Conservation (phyloP, 2,888 invertebrate genomes). For the Chymomyza procnemis region DNA sequence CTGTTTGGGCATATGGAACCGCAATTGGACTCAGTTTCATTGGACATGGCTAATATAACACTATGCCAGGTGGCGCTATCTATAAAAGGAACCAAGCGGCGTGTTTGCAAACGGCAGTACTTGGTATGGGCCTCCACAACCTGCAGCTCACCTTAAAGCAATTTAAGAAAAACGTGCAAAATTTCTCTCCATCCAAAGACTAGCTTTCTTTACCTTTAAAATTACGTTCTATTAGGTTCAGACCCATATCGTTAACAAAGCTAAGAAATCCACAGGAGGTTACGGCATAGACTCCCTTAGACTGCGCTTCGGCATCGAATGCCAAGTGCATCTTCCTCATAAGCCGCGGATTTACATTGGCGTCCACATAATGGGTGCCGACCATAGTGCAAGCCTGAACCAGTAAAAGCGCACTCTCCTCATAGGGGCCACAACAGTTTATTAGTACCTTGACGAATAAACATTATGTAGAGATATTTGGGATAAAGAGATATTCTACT, state of each 20-base stretch:
- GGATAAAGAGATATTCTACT: too few relatives aligned
- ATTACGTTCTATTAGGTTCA: not conserved
- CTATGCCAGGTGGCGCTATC: conserved; percentile 3
- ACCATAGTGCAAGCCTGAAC: conserved; percentile 3
- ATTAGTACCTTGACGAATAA: conserved; percentile 3
- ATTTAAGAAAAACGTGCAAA: too few relatives aligned
- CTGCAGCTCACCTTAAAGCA: not conserved
- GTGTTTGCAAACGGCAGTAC: not conserved
- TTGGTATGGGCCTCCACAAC: conserved; percentile 7
- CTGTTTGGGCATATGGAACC: not conserved
- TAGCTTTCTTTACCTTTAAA: not conserved
- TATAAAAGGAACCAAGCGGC: conserved; percentile 1
- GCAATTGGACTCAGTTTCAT: not conserved
- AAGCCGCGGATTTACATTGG: conserved; percentile 2
- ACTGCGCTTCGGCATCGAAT: not conserved
- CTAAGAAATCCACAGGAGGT: conserved; percentile 15
- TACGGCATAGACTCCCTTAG: conserved; percentile 2
- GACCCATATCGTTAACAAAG: conserved; percentile 11
- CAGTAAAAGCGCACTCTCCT: not conserved
- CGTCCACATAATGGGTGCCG: conserved; percentile 14
- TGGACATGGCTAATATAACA: conserved; percentile 1
- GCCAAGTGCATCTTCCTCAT: not conserved
- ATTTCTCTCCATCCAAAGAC: too few relatives aligned
- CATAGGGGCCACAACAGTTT: conserved; percentile 15
- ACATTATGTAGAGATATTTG: not conserved